Evolutionary conservation across 1,140 invertebrate species (phyloP).

Genomic region (honey bee (Apis mellifera)): Amel_HAv3.1 CM009940.2:7010501-7011000

Average conservation of each 20-base stretch:
- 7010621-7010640: too few relatives aligned
- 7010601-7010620: too few relatives aligned
- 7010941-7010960: conserved; percentile 12
- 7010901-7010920: not conserved
- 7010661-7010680: too few relatives aligned
- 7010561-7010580: not conserved
- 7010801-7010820: not conserved
- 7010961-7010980: not conserved
- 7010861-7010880: too few relatives aligned
- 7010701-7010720: too few relatives aligned
- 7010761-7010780: not conserved
- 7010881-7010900: too few relatives aligned
- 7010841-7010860: not conserved
- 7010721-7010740: too few relatives aligned
- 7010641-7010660: too few relatives aligned
- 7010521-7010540: not conserved
- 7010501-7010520: conserved; percentile 8
- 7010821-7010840: not conserved
- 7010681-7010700: too few relatives aligned
- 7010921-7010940: conserved; percentile 16
- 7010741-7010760: too few relatives aligned
- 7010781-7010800: not conserved
- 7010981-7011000: not conserved
- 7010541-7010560: not conserved
- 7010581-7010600: too few relatives aligned